Conservation (phyloP, 2,113 vertebrate species). For the Cryptomyrus ogoouensis region DNA sequence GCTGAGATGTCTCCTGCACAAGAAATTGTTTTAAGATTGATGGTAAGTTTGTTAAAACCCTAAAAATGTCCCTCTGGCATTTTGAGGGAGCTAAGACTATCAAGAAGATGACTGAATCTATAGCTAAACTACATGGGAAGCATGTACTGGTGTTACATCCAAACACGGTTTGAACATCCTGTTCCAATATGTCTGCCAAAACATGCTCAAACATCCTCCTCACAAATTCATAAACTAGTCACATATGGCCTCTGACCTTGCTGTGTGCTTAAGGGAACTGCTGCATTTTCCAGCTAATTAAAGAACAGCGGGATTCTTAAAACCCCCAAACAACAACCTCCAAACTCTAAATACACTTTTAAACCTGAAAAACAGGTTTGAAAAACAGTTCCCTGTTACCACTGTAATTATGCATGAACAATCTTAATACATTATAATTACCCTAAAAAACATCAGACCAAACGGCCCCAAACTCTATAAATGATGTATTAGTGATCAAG, state of each 20-base stretch:
- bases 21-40: background rate
- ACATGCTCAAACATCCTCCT: slow-evolving; percentile 7
- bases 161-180: slow-evolving; percentile 39
- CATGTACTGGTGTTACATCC: slow-evolving; percentile 34
- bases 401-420: background rate
- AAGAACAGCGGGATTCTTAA: background rate
- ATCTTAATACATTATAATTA: background rate
- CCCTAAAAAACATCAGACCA: background rate
- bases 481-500: background rate
- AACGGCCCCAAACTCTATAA: background rate
- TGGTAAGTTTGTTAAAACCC: background rate
- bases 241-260: background rate
- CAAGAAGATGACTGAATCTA: background rate
- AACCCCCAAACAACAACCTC: background rate
- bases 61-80: background rate
- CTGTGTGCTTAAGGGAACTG: background rate
- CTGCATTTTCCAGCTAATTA: background rate
- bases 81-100: background rate
- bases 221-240: background rate
- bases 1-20: background rate
- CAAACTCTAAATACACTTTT: background rate
- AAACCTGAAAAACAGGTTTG: background rate
- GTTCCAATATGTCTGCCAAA: slow-evolving; percentile 37
- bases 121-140: slow-evolving; percentile 32
- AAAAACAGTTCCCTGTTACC: background rate